Base-by-base conservation (phyloP, 2,888 invertebrate genomes). In the Epinotia ramella region DNA sequence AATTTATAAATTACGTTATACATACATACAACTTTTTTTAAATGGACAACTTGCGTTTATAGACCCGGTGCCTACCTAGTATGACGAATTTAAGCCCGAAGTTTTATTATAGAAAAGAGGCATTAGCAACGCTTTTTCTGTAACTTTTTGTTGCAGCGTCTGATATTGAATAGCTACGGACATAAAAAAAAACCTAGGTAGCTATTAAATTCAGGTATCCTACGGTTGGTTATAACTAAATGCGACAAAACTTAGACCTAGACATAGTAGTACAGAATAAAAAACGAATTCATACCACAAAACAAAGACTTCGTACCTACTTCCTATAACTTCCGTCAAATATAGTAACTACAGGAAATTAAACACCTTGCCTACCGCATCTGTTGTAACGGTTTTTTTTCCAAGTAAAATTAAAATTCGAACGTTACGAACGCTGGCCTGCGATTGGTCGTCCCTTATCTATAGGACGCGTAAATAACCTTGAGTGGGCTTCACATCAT, bases 381-480 rank as follows among this genome's bases (percentile, higher is more conserved):
- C 77, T 79, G 79, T 73, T 66, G 71, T 73, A 79, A 72, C 71
- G 73, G 70, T 78, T 78, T 79, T 79, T 69, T 79, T 80, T 77
- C 73, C 77, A 77, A 40, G 78, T 77, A 76, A 56, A 81, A 77
- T 84, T 76, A 69, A 86, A 87, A 82, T 88, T 86, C 81, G 89
- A 88, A 88, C 93, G 91, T 90, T 92, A 89, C 78, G 80, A 87
- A 80, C 79, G 74, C 77, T 81, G 84, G 81, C 77, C 79, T 86
- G 73, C 78, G 87, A 92, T 93, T 93, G 92, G 93, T 81, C 84
- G 89, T 79, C 84, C 88, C 90, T 92, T 93, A 93, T 92, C 93
- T 69, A 87, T 79, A 84, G 87, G 89, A 91, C 90, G 90, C 90
- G 78, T 77, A 76, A 65, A 73, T 80, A 86, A 84, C 91, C 91